Percentiles rank a stretch among this genome's conserved stretches.
phyloP scores from a whole-genome alignment of 2,888 invertebrate species.

The Erpobdella octoculata region DNA sequence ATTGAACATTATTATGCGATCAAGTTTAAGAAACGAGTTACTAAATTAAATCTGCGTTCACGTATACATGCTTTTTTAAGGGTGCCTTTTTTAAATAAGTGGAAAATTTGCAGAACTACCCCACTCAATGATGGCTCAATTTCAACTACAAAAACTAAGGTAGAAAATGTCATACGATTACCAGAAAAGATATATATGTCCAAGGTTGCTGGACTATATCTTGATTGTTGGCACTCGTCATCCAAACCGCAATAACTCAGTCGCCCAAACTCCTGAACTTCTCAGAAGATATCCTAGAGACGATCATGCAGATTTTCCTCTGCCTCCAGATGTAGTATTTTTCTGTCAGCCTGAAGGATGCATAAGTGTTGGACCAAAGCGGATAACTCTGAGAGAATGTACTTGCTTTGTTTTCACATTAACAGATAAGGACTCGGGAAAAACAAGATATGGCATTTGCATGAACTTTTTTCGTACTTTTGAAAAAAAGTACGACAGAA shows the following conservation, averaged over 20 bases:
- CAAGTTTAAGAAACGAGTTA: too few species aligned
- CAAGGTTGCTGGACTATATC: conserved; percentile 74
- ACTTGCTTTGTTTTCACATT: conserved; percentile 94
- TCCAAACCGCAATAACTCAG: conserved; percentile 55
- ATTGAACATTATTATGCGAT: too few species aligned
- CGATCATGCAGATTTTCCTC: conserved; percentile 90
- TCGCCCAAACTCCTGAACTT: conserved; percentile 77
- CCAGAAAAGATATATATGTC: conserved; percentile 55
- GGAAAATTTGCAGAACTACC: too few species aligned
- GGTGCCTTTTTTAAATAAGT: too few species aligned
- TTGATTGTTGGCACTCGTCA: conserved; percentile 84
- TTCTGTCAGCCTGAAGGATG: conserved; percentile 99
- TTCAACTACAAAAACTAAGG: too few species aligned
- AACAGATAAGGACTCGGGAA: conserved; percentile 84
- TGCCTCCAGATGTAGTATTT: conserved; percentile 95
- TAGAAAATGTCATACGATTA: conserved; percentile 31
- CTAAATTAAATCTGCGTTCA: too few species aligned
- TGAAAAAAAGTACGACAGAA: conserved; percentile 42
- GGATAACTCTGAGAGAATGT: conserved; percentile 64
- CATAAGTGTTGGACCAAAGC: conserved; percentile 72
- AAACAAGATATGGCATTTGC: conserved; percentile 76
- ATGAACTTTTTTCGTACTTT: conserved; percentile 94
- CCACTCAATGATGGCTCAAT: too few species aligned
- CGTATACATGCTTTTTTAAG: too few species aligned
- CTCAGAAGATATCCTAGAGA: conserved; percentile 81